These are phyloP conservation scores for Adela reaumurella DNA, from an alignment of 2,888 invertebrate genomes.

Conservation along the genomic window DNA sequence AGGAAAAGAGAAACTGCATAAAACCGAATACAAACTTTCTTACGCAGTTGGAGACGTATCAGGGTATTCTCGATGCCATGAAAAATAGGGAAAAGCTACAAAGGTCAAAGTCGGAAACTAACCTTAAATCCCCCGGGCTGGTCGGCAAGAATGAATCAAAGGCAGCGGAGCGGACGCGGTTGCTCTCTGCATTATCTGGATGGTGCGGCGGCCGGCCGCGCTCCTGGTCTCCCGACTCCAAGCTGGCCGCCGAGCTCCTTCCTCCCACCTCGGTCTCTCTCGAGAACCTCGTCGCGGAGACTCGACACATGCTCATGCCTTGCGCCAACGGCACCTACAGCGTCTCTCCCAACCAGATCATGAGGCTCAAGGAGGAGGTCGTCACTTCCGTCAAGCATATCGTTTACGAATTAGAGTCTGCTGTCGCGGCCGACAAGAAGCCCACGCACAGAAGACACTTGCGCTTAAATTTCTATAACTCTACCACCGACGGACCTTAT, in stretches of 20 bases:
- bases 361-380: slow-evolving; percentile 69
- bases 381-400: slow-evolving; percentile 65
- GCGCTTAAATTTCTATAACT: slow-evolving; percentile 24
- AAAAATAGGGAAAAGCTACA: slow-evolving; percentile 91
- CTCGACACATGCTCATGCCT: slow-evolving; percentile 79
- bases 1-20: slow-evolving; percentile 86
- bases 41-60: slow-evolving; percentile 91
- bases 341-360: slow-evolving; percentile 87
- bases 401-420: slow-evolving; percentile 68
- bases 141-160: slow-evolving; percentile 54
- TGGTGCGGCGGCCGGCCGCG: slow-evolving; percentile 53
- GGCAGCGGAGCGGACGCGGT: slow-evolving; percentile 58
- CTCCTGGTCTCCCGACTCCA: slow-evolving; percentile 72
- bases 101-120: slow-evolving; percentile 90
- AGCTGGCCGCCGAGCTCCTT: slow-evolving; percentile 56
- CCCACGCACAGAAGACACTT: slow-evolving; percentile 27
- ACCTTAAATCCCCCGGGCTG: slow-evolving; percentile 69
- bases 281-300: slow-evolving; percentile 63
- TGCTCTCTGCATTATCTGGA: slow-evolving; percentile 54
- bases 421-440: slow-evolving; percentile 30
- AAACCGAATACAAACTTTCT: slow-evolving; percentile 96
- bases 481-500: slow-evolving; percentile 16
- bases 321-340: slow-evolving; percentile 86
- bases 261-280: slow-evolving; percentile 65
- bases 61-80: slow-evolving; percentile 95